These are phyloP conservation scores for Clunio marinus DNA, from an alignment of 2,888 invertebrate species.

Conservation along the genomic window DNA sequence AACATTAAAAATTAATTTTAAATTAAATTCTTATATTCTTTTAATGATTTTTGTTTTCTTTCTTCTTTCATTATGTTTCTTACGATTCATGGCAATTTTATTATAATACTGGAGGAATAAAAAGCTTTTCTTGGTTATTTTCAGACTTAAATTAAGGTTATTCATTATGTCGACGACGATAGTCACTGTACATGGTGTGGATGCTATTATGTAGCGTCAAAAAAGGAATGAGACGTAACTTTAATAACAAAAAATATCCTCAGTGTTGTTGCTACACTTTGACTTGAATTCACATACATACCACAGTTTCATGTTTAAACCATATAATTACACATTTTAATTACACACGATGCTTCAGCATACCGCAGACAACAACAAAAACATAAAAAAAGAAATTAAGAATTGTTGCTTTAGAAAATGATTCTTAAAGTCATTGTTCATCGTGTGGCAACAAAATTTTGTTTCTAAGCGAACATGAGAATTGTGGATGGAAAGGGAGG, in stretches of 20 bases:
- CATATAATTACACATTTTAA: conserved; percentile 18
- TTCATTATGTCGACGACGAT: too few species aligned
- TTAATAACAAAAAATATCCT: not conserved
- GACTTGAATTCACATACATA: too few species aligned
- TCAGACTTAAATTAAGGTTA: too few species aligned
- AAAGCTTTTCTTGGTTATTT: too few species aligned
- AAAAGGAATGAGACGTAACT: not conserved
- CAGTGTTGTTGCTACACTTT: not conserved
- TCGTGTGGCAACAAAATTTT: not conserved
- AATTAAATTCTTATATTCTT: too few species aligned
- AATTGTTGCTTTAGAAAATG: conserved; percentile 1
- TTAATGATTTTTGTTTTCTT: too few species aligned
- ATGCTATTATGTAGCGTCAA: not conserved
- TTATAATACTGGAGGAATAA: too few species aligned
- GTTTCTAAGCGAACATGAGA: too few species aligned
- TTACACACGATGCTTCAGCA: not conserved
- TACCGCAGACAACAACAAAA: not conserved
- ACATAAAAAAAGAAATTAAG: conserved; percentile 12
- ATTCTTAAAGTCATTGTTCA: not conserved
- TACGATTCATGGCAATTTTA: too few species aligned
- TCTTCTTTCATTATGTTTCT: too few species aligned
- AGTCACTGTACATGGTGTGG: not conserved
- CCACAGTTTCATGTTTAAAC: conserved; percentile 6
- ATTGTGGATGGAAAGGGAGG: not conserved
- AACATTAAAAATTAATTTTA: too few species aligned